A percentile compares a stretch with the other conserved stretches of the same genome.
Evolutionary conservation across 2,888 invertebrate genomes (phyloP).

Genomic region (Chamaedrilus cognettii): DNA sequence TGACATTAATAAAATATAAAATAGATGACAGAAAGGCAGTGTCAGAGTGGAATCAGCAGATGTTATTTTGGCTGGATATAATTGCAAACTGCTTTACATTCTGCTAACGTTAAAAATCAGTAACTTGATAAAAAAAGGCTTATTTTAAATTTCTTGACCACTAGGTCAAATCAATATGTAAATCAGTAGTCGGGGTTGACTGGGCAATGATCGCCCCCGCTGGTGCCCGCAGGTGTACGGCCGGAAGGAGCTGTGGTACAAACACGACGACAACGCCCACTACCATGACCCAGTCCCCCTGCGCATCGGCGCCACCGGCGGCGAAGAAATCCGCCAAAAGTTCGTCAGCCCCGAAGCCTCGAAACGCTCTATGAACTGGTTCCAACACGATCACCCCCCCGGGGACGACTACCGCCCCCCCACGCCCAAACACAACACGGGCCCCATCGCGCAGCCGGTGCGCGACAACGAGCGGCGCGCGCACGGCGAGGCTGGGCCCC

Average conservation of each 20-base stretch:
- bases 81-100: too few species aligned
- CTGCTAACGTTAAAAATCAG: too few species aligned
- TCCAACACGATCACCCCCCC: slow-evolving; percentile 32
- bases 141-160: too few species aligned
- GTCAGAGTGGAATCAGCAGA: too few species aligned
- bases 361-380: slow-evolving; percentile 34
- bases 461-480: slow-evolving; percentile 19
- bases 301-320: slow-evolving; percentile 1
- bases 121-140: too few species aligned
- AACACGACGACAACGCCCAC: slow-evolving; percentile 34
- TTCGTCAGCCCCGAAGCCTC: slow-evolving; percentile 11
- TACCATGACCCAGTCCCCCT: slow-evolving; percentile 27
- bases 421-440: slow-evolving; percentile 13
- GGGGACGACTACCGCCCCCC: slow-evolving; percentile 1
- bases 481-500: slow-evolving; percentile 15
- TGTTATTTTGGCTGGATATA: too few species aligned
- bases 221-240: too few species aligned
- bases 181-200: too few species aligned
- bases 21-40: too few species aligned
- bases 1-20: too few species aligned
- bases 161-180: too few species aligned
- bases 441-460: slow-evolving; percentile 14
- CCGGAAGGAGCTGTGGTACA: slow-evolving; percentile 36
- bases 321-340: slow-evolving; percentile 26
- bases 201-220: too few species aligned